Base-by-base conservation (phyloP, 2,888 invertebrate genomes). In the Drosophila helvetica region DNA sequence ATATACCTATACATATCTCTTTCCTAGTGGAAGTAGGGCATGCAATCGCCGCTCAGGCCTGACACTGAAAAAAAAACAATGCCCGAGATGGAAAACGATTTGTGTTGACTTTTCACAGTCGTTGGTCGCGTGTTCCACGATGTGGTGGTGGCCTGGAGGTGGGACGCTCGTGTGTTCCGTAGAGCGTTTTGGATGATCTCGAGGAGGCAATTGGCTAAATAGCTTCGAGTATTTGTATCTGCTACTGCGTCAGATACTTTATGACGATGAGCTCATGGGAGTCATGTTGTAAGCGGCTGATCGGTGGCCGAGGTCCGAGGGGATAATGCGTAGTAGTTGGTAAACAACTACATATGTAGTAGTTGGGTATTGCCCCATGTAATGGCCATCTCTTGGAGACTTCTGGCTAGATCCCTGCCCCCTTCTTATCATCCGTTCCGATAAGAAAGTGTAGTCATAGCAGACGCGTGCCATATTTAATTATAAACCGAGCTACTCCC, bases 21-120 rank as follows among this genome's bases (percentile, higher is more conserved):
- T 2, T 1, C 10, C 5, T 45, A 27, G 30, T 33, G 19, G 22
- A 86, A 75, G 82, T 85, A 85, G 89, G 86, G 82, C 88, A 87
- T 79, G 74, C 62, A 84, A 82, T 77, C 65, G 65, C 53, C 65
- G 69, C 63, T 66, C 57, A 75, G 75, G 69, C 45, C 75, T 67
- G 69, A 75, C 56, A 62, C 60, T 52, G 19, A 76, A 74, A 25
- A 12, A 25, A 25, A n/a, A 60, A 63, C 50, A 33, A 6, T 10
- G 43, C 12, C 25, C 58, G 12, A 43, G 18, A 70, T 33, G 66
- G 70, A 66, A 60, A 63, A 52, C 66, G 71, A 59, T 59, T 53
- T 52, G 42, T 81, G 61, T 86, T 75, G 78, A 73, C 69, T 75
- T 67, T 84, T 74, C 69, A 58, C 89, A 80, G 85, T 68, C 78